A percentile compares a stretch with the other conserved stretches of the same genome.
Conservation (phyloP, 2,113 vertebrate genomes). For the Romanogobio albipinnatus region DNA sequence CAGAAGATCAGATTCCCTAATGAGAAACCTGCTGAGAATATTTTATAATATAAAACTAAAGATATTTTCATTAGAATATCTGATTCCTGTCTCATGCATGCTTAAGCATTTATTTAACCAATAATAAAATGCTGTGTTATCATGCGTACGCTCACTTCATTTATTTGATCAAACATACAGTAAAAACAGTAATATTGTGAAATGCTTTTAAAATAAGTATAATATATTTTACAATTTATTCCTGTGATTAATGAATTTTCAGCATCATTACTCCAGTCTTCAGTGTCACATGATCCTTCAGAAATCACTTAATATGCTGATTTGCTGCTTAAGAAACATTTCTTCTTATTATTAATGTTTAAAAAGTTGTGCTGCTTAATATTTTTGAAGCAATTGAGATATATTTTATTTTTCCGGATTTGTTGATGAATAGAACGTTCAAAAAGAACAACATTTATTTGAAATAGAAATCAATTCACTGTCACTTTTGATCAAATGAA, state of each 20-base stretch:
- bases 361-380: too few species aligned
- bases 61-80: background rate
- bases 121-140: too few species aligned
- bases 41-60: background rate
- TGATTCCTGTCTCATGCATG: background rate
- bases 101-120: background rate
- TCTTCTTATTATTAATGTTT: background rate
- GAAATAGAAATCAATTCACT: background rate
- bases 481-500: too few species aligned
- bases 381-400: too few species aligned
- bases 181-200: background rate
- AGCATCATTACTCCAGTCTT: background rate
- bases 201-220: background rate
- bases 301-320: background rate
- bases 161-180: background rate
- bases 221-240: background rate
- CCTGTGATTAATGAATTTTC: background rate
- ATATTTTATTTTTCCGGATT: too few species aligned
- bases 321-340: background rate
- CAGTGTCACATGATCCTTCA: background rate
- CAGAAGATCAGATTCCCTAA: background rate
- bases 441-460: background rate
- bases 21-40: slow-evolving; percentile 18
- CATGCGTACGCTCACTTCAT: background rate
- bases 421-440: too few species aligned